These are phyloP conservation scores for Eidolon dupreanum DNA, from an alignment of 2,797 vertebrate genomes.

Conservation along the genomic window DNA sequence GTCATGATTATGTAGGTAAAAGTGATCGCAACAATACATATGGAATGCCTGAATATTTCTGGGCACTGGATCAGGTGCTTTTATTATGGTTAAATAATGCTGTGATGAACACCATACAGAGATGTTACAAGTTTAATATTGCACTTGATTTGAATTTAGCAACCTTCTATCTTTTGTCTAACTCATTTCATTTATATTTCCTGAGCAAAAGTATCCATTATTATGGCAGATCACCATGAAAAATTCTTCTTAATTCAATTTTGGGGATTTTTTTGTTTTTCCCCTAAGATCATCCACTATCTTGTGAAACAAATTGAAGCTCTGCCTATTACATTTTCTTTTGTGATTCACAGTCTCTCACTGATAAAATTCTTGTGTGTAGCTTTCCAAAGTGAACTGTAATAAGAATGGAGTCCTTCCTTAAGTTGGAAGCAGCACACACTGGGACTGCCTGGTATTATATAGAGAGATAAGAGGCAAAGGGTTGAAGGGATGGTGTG, in stretches of 20 bases:
- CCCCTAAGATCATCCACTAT: neutral
- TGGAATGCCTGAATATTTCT: neutral
- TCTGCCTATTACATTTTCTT: neutral
- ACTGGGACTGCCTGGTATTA: neutral
- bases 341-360: neutral
- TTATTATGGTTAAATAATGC: neutral
- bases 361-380: neutral
- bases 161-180: neutral
- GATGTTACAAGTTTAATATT: neutral
- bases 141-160: neutral
- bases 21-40: neutral
- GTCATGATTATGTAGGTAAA: neutral
- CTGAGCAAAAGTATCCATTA: neutral
- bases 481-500: neutral
- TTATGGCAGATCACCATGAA: neutral
- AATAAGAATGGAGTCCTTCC: neutral
- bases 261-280: neutral
- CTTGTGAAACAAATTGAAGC: neutral
- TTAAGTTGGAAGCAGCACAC: neutral
- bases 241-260: neutral
- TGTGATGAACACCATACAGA: neutral
- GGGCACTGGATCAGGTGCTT: neutral
- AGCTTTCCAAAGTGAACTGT: neutral
- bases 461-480: neutral
- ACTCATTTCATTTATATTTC: neutral